Evolutionary conservation across 2,888 invertebrate genomes (phyloP).

Genomic region (Notocelia uddmanniana): DNA sequence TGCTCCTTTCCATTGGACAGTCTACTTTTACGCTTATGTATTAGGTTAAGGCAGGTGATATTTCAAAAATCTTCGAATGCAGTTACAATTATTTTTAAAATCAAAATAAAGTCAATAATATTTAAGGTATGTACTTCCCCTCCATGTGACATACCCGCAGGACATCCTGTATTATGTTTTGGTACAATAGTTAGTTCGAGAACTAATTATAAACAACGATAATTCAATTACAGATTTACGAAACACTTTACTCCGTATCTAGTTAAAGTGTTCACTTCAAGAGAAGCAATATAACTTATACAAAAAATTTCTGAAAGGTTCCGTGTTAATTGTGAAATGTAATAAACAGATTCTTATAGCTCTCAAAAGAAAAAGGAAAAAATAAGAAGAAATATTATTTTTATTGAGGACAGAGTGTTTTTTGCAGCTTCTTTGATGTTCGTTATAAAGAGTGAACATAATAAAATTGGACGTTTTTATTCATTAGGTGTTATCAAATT

Average conservation of each 20-base stretch:
- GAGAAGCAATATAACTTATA: constrained; percentile 6
- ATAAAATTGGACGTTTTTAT: constrained; percentile 12
- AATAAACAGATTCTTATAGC: background rate
- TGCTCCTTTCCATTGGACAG: no score
- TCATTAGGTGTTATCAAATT: background rate
- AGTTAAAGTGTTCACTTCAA: constrained; percentile 1
- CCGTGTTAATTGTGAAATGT: background rate
- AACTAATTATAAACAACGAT: no score
- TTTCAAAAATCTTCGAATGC: no score
- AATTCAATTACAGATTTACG: background rate
- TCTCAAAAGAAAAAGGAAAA: constrained; percentile 11
- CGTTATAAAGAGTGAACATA: background rate
- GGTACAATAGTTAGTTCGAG: no score
- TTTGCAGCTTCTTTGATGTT: constrained; percentile 2
- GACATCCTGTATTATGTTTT: no score
- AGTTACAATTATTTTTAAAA: no score
- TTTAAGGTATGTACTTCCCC: no score
- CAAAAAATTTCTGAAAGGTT: constrained; percentile 11
- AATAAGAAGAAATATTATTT: background rate
- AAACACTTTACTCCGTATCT: background rate
- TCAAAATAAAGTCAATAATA: no score
- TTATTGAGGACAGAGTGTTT: background rate
- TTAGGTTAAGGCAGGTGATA: no score
- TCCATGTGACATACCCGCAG: no score
- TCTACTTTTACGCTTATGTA: no score